phyloP scores from a whole-genome alignment of 2,888 invertebrate species.

The Sphaerophoria taeniata region DNA sequence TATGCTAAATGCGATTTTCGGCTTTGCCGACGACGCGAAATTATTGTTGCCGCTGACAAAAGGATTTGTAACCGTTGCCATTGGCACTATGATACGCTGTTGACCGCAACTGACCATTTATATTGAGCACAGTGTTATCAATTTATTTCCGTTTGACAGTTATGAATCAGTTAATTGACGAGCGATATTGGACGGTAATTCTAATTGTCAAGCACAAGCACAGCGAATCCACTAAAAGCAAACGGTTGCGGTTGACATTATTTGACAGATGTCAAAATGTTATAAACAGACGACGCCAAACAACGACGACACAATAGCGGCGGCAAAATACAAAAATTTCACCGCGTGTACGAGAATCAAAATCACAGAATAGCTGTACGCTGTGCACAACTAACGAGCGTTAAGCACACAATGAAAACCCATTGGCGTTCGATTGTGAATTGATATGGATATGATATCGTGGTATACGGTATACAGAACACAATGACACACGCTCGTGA shows the following conservation, averaged over 20 bases:
- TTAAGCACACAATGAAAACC: conserved; percentile 69
- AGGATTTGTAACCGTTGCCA: conserved; percentile 87
- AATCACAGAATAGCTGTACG: conserved; percentile 57
- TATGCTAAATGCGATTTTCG: conserved; percentile 97
- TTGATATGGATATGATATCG: conserved; percentile 23
- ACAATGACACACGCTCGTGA: conserved; percentile 49
- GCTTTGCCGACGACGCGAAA: conserved; percentile 85
- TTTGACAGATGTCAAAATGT: conserved; percentile 61
- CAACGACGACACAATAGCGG: conserved; percentile 59
- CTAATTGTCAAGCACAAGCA: conserved; percentile 10
- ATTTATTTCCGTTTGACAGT: conserved; percentile 1
- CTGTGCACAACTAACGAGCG: conserved; percentile 68
- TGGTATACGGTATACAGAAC: too few relatives aligned
- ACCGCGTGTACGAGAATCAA: conserved; percentile 64
- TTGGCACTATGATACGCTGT: conserved; percentile 90
- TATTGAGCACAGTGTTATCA: conserved; percentile 36
- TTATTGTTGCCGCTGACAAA: conserved; percentile 76
- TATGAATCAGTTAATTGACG: background rate
- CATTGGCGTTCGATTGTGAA: conserved; percentile 67
- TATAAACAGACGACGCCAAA: conserved; percentile 48
- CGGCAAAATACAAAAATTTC: conserved; percentile 55
- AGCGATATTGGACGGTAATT: background rate
- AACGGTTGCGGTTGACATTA: conserved; percentile 23
- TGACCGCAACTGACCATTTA: conserved; percentile 83
- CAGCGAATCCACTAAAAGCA: conserved; percentile 18